Evolutionary conservation across 2,888 invertebrate genomes (phyloP).

Genomic region (Calliphora vomitoria): DNA sequence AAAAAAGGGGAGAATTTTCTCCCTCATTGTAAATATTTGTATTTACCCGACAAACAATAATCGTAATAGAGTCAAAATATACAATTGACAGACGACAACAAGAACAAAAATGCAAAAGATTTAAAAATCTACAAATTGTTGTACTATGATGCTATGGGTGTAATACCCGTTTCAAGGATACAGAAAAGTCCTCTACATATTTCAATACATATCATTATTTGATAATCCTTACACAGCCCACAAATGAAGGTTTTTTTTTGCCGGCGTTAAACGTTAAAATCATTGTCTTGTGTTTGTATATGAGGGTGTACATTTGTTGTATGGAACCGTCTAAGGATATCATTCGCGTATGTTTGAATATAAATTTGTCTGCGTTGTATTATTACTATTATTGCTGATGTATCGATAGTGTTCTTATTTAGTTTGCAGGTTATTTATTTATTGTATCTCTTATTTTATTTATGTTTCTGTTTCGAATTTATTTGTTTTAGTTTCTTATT

Average conservation of each 20-base stretch:
- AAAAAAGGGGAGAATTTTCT: constrained; percentile 25
- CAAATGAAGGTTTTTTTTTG: constrained; percentile 30
- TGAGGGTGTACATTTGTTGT: background rate
- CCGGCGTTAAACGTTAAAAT: constrained; percentile 11
- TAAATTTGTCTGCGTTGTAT: constrained; percentile 16
- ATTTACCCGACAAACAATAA: constrained; percentile 67
- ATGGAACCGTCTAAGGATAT: background rate
- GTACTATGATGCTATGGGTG: background rate
- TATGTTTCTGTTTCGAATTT: background rate
- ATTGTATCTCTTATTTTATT: constrained; percentile 7
- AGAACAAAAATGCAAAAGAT: constrained; percentile 36
- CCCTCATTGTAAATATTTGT: constrained; percentile 45
- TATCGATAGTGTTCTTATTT: constrained; percentile 59
- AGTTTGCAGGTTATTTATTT: constrained; percentile 61
- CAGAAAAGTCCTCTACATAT: background rate
- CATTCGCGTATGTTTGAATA: background rate
- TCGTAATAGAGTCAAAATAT: constrained; percentile 68
- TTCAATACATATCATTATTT: constrained; percentile 57
- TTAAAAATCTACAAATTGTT: background rate
- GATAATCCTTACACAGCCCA: constrained; percentile 63
- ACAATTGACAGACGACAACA: constrained; percentile 53
- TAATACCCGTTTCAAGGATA: constrained; percentile 8
- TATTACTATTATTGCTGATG: constrained; percentile 34
- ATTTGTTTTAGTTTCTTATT: constrained; percentile 11
- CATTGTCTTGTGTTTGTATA: constrained; percentile 21